Evolutionary conservation across 2,797 vertebrate genomes (phyloP), one percentile per base, ranked within the genome.

Genomic region (Tympanoctomys barrerae): DNA sequence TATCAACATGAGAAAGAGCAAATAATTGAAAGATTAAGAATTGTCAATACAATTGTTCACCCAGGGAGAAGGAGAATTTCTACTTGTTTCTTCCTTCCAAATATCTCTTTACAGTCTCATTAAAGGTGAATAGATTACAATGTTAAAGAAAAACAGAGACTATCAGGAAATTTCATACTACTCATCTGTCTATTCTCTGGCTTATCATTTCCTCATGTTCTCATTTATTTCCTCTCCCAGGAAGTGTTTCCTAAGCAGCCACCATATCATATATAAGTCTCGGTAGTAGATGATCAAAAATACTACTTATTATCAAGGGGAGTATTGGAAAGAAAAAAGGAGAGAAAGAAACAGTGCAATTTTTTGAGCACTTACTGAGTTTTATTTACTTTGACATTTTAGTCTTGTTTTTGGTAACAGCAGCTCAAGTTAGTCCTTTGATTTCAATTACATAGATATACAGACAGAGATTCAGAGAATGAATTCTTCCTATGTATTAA

Each of bases 191-290:
- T 59, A 49, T 33, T 78, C 7, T 82, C 85, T 88, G 31, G 10
- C 68, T 80, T 52, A 52, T 59, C 85, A 68, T 26, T 85, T 85
- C 84, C 96, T 73, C 33, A 90, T 64, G 68, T 94, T 59, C 1
- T 79, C 39, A 93, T 70, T 62, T 81, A 82, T 64, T 73, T 86
- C 16, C 84, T 95, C 7, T 82, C 33, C 21, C 21, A 59, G 33
- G 5, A 94, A 78, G 7, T 68, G 3, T 80, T 87, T 92, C 26
- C 87, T 70, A 91, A 83, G 16, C 11, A 89, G 79, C 39, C 89
- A 5, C n/a, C 2, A 42, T 70, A 31, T 54, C 49, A 22, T 79
- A 14, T 46, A 49, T n/a, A 59, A 13, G 6, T 78, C n/a, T 86
- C 28, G 75, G 13, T 77, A 64, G 7, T 26, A 70, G 5, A 31